These are phyloP conservation scores for Teinopalpus imperialis DNA, from an alignment of 2,888 invertebrate species.

Conservation along the genomic window DNA sequence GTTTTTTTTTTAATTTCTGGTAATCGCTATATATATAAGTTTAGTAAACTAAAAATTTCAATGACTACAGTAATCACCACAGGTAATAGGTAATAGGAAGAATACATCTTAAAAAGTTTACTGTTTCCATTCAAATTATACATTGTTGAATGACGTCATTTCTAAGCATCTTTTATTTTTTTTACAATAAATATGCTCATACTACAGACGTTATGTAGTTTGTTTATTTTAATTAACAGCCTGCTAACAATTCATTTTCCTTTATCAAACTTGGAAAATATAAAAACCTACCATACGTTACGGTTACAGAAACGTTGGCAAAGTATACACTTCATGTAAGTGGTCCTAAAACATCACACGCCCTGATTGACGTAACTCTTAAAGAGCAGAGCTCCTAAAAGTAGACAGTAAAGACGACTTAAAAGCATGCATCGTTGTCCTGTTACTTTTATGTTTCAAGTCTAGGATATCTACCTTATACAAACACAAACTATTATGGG, in stretches of 20 bases:
- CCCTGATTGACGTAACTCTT: slow-evolving; percentile 11
- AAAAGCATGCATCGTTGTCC: neutral
- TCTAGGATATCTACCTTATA: too few relatives aligned
- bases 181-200: slow-evolving; percentile 6
- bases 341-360: slow-evolving; percentile 8
- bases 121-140: slow-evolving; percentile 9
- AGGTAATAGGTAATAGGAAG: slow-evolving; percentile 5
- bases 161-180: slow-evolving; percentile 7
- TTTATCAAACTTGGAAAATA: too few relatives aligned
- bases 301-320: neutral
- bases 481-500: too few relatives aligned
- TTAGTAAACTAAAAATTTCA: too few relatives aligned
- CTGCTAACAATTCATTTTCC: too few relatives aligned
- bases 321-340: slow-evolving; percentile 10
- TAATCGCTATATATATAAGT: too few relatives aligned
- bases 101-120: slow-evolving; percentile 7
- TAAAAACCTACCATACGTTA: too few relatives aligned
- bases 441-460: neutral
- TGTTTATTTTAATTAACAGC: too few relatives aligned
- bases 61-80: slow-evolving; percentile 8
- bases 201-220: neutral
- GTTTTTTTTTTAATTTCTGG: too few relatives aligned
- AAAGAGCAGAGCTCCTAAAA: slow-evolving; percentile 9
- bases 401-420: slow-evolving; percentile 1
- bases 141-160: slow-evolving; percentile 9